A percentile compares a stretch with the other conserved stretches of the same genome.
phyloP scores from a whole-genome alignment of 2,888 invertebrate genomes.

The Seladonia tumulorum region DNA sequence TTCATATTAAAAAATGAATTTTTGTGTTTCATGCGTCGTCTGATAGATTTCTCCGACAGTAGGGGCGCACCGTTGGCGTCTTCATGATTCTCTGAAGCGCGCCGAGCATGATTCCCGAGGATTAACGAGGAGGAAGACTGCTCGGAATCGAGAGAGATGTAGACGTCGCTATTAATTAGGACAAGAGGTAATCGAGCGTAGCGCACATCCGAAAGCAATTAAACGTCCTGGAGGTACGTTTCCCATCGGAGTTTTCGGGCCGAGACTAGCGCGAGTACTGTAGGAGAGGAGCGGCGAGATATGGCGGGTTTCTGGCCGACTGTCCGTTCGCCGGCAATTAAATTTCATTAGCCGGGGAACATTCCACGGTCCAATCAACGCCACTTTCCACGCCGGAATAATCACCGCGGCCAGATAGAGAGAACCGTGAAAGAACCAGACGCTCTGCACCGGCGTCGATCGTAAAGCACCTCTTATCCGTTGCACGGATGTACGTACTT shows the following conservation, averaged over 20 bases:
- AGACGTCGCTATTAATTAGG: conserved; percentile 53
- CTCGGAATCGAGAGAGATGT: conserved; percentile 8
- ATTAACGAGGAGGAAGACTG: neutral
- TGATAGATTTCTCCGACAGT: neutral
- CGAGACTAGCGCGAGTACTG: conserved; percentile 2
- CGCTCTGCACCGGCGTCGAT: conserved; percentile 33
- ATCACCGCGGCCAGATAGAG: conserved; percentile 42
- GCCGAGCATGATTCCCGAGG: neutral
- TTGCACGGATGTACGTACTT: conserved; percentile 10
- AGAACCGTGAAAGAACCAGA: conserved; percentile 14
- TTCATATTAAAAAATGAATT: too few species aligned
- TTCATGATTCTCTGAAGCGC: neutral
- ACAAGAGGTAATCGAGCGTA: conserved; percentile 42
- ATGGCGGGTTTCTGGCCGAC: conserved; percentile 23
- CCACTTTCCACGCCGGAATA: conserved; percentile 57
- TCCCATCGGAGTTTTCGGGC: conserved; percentile 40
- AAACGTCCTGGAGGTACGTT: conserved; percentile 29
- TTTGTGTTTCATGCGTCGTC: too few species aligned
- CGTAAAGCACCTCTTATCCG: conserved; percentile 62
- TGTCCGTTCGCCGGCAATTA: conserved; percentile 56
- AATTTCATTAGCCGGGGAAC: conserved; percentile 65
- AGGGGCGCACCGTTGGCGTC: neutral
- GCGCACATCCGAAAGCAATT: conserved; percentile 50
- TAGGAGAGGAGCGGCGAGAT: conserved; percentile 24
- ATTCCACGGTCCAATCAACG: conserved; percentile 60